A percentile compares a stretch with the other conserved stretches of the same genome.
Evolutionary conservation across 2,888 invertebrate species (phyloP).

Genomic region (Lepidocyrtoides sp.): DNA sequence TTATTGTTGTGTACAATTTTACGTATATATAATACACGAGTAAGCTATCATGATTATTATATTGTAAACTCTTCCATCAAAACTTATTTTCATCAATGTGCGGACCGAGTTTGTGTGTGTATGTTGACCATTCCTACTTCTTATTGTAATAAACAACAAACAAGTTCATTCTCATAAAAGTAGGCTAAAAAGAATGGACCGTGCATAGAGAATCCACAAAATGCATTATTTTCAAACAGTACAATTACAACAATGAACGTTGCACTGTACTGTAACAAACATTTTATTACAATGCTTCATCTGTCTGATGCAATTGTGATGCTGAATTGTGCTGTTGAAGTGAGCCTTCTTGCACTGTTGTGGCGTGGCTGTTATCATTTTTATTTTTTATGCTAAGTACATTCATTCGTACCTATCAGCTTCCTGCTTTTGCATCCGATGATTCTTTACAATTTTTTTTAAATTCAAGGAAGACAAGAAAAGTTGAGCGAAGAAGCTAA

Average conservation of each 20-base stretch:
- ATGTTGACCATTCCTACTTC: not conserved
- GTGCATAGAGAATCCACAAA: not conserved
- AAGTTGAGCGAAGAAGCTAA: not conserved
- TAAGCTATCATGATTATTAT: not conserved
- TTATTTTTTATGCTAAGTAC: slow-evolving; percentile 68
- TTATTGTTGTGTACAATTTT: not conserved
- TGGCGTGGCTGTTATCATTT: slow-evolving; percentile 6
- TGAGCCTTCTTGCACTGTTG: not conserved
- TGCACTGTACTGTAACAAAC: not conserved
- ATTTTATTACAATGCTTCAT: slow-evolving; percentile 24
- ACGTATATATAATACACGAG: not conserved
- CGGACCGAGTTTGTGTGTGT: slow-evolving; percentile 3
- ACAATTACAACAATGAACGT: no score
- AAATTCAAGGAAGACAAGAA: slow-evolving; percentile 7
- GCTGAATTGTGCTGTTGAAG: not conserved
- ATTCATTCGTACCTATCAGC: slow-evolving; percentile 4
- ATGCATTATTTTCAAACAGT: not conserved
- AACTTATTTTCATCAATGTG: slow-evolving; percentile 67
- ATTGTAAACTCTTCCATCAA: slow-evolving; percentile 49
- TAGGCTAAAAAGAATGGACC: not conserved
- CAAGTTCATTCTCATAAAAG: slow-evolving; percentile 21
- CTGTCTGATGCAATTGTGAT: slow-evolving; percentile 40
- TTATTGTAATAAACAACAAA: not conserved
- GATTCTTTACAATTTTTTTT: not conserved
- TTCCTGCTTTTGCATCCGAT: slow-evolving; percentile 45